A percentile compares a stretch with the other conserved stretches of the same genome.
Evolutionary conservation across 1,140 invertebrate genomes (phyloP).

Genomic region (Drosophila melanogaster): Release_6_plus_ISO1_MT NC_004354.4:1686501-1687000

Average conservation of each 20-base stretch:
- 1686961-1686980: slow-evolving; percentile 41
- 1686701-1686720: neutral
- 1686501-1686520: slow-evolving; percentile 66
- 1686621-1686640: slow-evolving; percentile 80
- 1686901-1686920: slow-evolving; percentile 80
- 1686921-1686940: slow-evolving; percentile 67
- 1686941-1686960: slow-evolving; percentile 58
- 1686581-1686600: slow-evolving; percentile 51
- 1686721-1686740: neutral
- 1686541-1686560: slow-evolving; percentile 18
- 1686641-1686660: slow-evolving; percentile 72
- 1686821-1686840: neutral
- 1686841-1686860: slow-evolving; percentile 75
- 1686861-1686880: slow-evolving; percentile 11
- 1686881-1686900: slow-evolving; percentile 61
- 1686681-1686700: slow-evolving; percentile 3
- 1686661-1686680: slow-evolving; percentile 36
- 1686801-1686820: slow-evolving; percentile 21
- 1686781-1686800: neutral
- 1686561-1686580: slow-evolving; percentile 31
- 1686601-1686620: slow-evolving; percentile 69
- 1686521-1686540: slow-evolving; percentile 26
- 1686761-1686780: neutral
- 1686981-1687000: slow-evolving; percentile 16
- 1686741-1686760: neutral